Base-by-base conservation (phyloP, 2,888 invertebrate genomes). In the Diarsia rubi region DNA sequence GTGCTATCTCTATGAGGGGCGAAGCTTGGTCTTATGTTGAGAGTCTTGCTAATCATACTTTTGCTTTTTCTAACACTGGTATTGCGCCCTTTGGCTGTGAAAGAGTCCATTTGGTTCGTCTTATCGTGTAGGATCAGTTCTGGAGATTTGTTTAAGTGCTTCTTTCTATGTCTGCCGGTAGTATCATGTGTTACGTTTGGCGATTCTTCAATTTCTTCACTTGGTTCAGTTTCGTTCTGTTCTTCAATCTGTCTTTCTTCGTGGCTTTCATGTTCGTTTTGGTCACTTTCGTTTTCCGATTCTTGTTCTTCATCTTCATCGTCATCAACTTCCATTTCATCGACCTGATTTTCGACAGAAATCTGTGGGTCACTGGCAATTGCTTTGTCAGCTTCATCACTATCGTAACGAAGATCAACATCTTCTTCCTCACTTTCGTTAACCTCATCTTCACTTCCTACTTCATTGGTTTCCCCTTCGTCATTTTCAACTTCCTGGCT, bases 21-120 rank as follows among this genome's bases (percentile, higher is more conserved):
- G 37, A 93, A 75, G 76, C 92, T 94, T 3, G 89, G 90, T 79
- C 78, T 90, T 1, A 91, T 83, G 66, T 88, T 88, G 1, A 90
- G 71, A 37, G 83, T 89, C 42, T 91, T 91, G 5, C 31, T 59
- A 1, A 80, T 75, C n/a, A 91, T 86, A 60, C 89, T 92, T 85
- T 93, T 93, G 9, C 91, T 92, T 84, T 91, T 92, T 73, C 92
- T 89, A 0, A 91, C 64, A 69, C 91, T 93, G 0, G 91, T 93
- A 60, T 93, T 92, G 3, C 91, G 91, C 8, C 91, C 91, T 70
- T 88, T 86, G 0, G 83, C 78, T 19, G 79, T 86, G 44, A 92
- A 93, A 1, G 94, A 93, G 49, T 92, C 89, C 9, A 82, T 82
- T 57, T 89, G 83, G 47, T 90, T 90, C 3, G 88, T 87, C 54